Evolutionary conservation across 2,888 invertebrate genomes (phyloP).

Genomic region (Nymphalis c-album): DNA sequence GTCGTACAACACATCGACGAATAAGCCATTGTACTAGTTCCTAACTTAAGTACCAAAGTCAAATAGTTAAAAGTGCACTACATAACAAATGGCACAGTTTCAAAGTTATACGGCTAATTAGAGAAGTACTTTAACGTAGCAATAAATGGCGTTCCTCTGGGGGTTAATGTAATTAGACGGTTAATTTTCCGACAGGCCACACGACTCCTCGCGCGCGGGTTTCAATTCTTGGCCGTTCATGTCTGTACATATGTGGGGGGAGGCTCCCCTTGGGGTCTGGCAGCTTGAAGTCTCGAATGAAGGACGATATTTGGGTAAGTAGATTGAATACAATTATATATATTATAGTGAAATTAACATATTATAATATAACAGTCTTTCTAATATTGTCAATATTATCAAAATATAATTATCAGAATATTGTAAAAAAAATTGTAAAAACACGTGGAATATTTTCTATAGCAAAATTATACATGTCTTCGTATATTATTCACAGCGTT

Average conservation of each 20-base stretch:
- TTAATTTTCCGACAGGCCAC: constrained; percentile 79
- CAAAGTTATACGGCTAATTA: constrained; percentile 30
- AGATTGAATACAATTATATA: not conserved
- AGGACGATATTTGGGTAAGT: constrained; percentile 92
- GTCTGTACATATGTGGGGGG: constrained; percentile 99
- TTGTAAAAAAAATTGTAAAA: not conserved
- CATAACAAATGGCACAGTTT: constrained; percentile 16
- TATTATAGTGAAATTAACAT: too few relatives aligned
- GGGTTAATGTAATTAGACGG: constrained; percentile 51
- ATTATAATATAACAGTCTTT: too few relatives aligned
- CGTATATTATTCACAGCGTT: constrained; percentile 6
- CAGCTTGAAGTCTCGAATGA: constrained; percentile 97
- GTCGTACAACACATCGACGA: too few relatives aligned
- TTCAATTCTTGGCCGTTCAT: constrained; percentile 99
- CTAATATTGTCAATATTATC: too few relatives aligned
- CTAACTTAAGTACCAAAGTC: not conserved
- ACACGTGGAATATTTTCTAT: not conserved
- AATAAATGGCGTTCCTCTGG: constrained; percentile 43
- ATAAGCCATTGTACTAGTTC: not conserved
- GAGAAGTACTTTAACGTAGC: constrained; percentile 22
- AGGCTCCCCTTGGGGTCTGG: constrained; percentile 96
- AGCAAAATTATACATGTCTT: not conserved
- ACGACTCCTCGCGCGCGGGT: constrained; percentile 94
- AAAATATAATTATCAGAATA: too few relatives aligned
- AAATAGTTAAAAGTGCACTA: constrained; percentile 20